Percentiles rank a stretch among this genome's conserved stretches.
Conservation (phyloP, 2,113 vertebrate species). For the Pontoporia blainvillei region DNA sequence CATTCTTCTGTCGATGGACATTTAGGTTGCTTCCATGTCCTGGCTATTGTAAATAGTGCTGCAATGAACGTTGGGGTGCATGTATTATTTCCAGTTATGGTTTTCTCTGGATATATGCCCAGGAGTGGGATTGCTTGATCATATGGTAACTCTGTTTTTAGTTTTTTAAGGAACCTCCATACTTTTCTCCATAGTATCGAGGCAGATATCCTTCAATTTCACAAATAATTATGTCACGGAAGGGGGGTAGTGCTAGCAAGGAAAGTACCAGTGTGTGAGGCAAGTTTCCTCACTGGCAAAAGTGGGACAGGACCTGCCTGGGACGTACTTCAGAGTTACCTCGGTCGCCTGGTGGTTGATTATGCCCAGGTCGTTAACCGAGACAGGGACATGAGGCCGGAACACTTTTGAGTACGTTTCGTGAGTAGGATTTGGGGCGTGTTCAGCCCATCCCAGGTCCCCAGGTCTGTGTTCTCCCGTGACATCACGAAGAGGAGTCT, state of each 20-base stretch:
- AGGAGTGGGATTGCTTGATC: background rate
- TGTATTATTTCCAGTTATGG: background rate
- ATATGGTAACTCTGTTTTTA: background rate
- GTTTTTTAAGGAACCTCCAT: background rate
- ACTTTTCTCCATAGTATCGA: background rate
- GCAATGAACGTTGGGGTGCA: background rate
- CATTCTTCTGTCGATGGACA: background rate
- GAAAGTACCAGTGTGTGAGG: background rate
- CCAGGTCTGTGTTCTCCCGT: background rate
- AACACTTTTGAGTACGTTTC: accelerated
- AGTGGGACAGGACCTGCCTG: background rate
- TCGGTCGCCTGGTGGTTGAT: accelerated
- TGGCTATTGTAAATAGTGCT: background rate
- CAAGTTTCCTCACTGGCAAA: background rate
- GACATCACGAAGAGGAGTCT: background rate
- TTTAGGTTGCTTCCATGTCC: background rate
- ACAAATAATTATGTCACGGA: background rate
- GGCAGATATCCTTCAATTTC: background rate
- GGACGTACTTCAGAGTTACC: background rate
- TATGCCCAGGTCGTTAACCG: accelerated
- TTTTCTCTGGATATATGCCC: background rate
- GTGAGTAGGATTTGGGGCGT: background rate
- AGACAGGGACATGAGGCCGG: too few relatives aligned
- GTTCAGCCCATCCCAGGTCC: background rate
- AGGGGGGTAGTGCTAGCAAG: background rate